These are phyloP conservation scores for Piprites chloris DNA, from an alignment of 2,113 vertebrate genomes.

Conservation along the genomic window DNA sequence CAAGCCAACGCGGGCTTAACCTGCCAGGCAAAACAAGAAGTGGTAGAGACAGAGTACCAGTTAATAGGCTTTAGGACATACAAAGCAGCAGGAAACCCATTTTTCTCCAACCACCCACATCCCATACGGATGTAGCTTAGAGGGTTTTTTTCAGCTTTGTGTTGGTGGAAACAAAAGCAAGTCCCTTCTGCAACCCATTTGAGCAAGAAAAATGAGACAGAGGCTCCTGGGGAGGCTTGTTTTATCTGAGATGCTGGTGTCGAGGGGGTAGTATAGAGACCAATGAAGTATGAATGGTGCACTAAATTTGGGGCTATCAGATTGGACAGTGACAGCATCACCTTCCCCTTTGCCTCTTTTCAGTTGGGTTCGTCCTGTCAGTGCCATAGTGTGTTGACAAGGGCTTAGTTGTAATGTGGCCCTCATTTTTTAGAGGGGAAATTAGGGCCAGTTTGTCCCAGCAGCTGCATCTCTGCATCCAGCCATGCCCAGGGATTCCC, in stretches of 20 bases:
- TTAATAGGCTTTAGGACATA: constrained; percentile 46
- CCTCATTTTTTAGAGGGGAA: not conserved
- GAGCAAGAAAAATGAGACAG: constrained; percentile 11
- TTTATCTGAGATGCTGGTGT: not conserved
- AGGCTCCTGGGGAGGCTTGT: not conserved
- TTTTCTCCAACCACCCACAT: constrained; percentile 42
- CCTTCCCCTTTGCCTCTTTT: not conserved
- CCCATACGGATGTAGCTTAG: constrained; percentile 28
- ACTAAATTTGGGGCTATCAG: not conserved
- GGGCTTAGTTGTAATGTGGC: not conserved
- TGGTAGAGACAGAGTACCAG: constrained; percentile 8
- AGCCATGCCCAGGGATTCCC: not conserved
- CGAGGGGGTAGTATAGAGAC: not conserved
- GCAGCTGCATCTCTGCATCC: not conserved
- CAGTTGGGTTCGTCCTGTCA: not conserved
- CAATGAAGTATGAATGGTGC: not conserved
- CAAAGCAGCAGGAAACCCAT: constrained; percentile 49
- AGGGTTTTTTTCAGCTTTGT: not conserved
- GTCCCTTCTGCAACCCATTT: constrained; percentile 25
- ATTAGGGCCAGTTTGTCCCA: not conserved
- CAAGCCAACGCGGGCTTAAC: constrained; percentile 3
- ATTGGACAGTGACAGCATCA: not conserved
- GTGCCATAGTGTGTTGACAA: not conserved
- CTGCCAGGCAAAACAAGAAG: constrained; percentile 41
- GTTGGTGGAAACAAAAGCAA: constrained; percentile 50